Evolutionary conservation across 2,888 invertebrate genomes (phyloP), one percentile per base, ranked within the genome.

Genomic region (Drosophila hamatofila): DNA sequence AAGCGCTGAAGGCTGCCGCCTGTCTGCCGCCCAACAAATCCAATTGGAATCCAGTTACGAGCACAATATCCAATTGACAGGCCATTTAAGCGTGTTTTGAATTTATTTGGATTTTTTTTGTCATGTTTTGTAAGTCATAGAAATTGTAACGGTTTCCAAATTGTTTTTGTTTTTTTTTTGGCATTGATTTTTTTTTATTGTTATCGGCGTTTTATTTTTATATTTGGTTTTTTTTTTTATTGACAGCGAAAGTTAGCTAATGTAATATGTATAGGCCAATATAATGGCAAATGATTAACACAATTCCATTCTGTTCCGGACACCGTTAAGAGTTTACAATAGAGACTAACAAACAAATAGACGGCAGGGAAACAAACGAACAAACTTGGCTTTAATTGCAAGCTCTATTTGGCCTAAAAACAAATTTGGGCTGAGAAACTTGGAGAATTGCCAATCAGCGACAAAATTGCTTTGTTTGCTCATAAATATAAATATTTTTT

Each of bases 101-200:
- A 78, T 73, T 21, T 42, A 18, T 60, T 46, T 51, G 18, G 3
- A 44, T 54, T 41, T 54, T 41, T 46, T 18, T 49, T 30, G 30
- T 30, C 11, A 30, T 30, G 9, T 21, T 51, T 11, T 23, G 14
- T 76, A 54, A 42, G 64, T 64, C 46, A 71, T 55, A 68, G 52
- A 73, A 76, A 78, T 69, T 74, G 66, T 79, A 77, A 79, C 80
- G 77, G 77, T 66, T 70, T 49, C 9, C 64, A 56, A 65, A 76
- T 66, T 30, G 76, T 66, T 65, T 68, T 23, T 73, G 59, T 69
- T 65, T 65, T 66, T 72, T 72, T 30, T 67, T 68, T 73, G 69
- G 23, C 78, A 71, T 73, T 68, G 67, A 73, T 62, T 56, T 54
- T 62, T 56, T 54, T 30, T 7, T 8, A 30, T 65, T 63, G 23